Base-by-base conservation (phyloP, 2,113 vertebrate species). In the Pyxicephalus adspersus region DNA sequence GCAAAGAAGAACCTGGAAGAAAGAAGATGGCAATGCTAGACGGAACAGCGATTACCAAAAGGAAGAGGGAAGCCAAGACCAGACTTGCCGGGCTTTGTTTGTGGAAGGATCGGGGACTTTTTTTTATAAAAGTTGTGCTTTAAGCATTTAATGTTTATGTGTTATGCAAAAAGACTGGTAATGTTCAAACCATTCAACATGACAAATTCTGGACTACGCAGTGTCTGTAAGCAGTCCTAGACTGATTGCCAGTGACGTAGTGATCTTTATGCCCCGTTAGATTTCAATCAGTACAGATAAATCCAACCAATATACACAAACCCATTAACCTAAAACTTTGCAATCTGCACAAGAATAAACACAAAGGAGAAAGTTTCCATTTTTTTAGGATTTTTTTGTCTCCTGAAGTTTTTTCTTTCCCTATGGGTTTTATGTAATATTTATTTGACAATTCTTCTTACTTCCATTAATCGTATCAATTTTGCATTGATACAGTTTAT, bases 211-310 rank as follows among this genome's bases (percentile, higher is more conserved):
- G 23, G 28, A 5, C 23, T 28, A 1, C 26, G 50, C 17, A 57
- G 18, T 28, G 71, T 5, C 15, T 5, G 58, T 29, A 58, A 72
- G 25, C 54, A 58, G 71, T 19, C 50, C 25, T 34, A 29, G 9
- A 31, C 18, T 45, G 25, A 28, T 20, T 34, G 71, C 11, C 52
- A 57, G 20, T 74, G 26, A 74, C 22, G 58, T 20, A 16, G 54
- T 74, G 71, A 55, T 28, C 71, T 74, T 74, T 74, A 34, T 74
- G 54, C 54, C 29, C 58, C 71, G 34, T 57, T 58, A 74, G 20
- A 74, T 74, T 19, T 74, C 17, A 57, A 55, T 74, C 71, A 31
- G 18, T 31, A 58, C 29, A 55, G 25, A 72, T 55, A 54, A 26
- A 72, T 55, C 51, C 19, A 58, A 9, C 5, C 25, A n/a, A 7